Base-by-base conservation (phyloP, 2,888 invertebrate genomes). In the Lampropteryx suffumata region DNA sequence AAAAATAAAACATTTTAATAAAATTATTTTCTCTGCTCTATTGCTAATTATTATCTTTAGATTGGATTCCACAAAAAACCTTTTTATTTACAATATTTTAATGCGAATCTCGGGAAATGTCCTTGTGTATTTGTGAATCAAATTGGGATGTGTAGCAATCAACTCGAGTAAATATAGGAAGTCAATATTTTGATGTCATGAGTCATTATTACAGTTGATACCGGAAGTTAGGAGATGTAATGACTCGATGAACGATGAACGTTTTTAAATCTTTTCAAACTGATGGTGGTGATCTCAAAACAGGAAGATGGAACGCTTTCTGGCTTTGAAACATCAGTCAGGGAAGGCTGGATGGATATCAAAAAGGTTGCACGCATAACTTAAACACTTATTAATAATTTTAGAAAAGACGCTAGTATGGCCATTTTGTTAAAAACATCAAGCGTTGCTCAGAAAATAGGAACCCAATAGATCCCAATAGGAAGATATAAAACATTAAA, bases 61-160 rank as follows among this genome's bases (percentile, higher is more conserved):
- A 10, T 21, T 10, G 40, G 33, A 44, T 17, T 17, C 4, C 17
- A 17, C 17, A 4, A 17, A 17, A 34, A 45, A 45, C 27, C 34
- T 36, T 40, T 44, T 45, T 39, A 41, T 41, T 40, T 35, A 40
- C 35, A 46, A 47, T 55, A 50, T 59, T 57, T 56, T 50, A 44
- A 56, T 52, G 41, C 55, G 21, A 50, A 57, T 47, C 47, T 44
- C 50, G 54, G 37, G 36, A 43, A 52, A 35, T 52, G 35, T 39
- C 43, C 34, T 41, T 47, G 48, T 57, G 40, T 61, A 63, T 66
- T 64, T 59, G 62, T 53, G 41, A 62, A 62, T 64, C 59, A 60
- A 66, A 65, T 65, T 55, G 48, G 37, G 47, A 55, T 54, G 51
- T 55, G 58, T 52, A 57, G 53, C 59, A 64, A 60, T 65, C 62